Base-by-base conservation (phyloP, 1,140 invertebrate species). In the Dendroctonus ponderosae region DNA sequence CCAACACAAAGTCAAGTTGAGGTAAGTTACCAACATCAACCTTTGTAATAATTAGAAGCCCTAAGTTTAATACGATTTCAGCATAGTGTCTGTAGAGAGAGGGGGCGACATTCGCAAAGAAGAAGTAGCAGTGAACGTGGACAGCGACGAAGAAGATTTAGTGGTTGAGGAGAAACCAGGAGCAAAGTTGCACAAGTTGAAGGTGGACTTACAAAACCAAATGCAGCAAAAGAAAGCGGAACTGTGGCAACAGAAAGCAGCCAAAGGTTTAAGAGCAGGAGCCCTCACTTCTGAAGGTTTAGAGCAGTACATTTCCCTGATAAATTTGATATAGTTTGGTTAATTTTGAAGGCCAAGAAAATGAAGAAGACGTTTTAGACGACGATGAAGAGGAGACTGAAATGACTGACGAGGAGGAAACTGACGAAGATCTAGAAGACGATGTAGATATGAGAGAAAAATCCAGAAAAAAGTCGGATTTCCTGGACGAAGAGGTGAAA, bases 241-340 rank as follows among this genome's bases (percentile, higher is more conserved):
- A 61, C 82, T 88, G 74, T 88, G 87, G 85, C 82, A 84, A 68
- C 83, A 86, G 70, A 84, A 84, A 68, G 62, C 81, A 39, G 76
- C 79, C 62, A 77, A 80, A 53, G 80, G 58, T 8, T 11, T 67
- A 8, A 39, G 48, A 51, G 57, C 37, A 3, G 37, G 39, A 7
- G 14, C 8, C 44, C 7, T 37, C 8, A 46, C 7, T 12, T 37
- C 7, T 49, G 41, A 59, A 59, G 57, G 37, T 50, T 12, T 9
- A 37, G 53, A 38, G 8, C 15, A 11, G 15, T 51, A 12, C n/a
- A 52, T 14, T 14, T 26, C 26, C 26, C 26, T 46, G 50, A 26
- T 46, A 46, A 46, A 46, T 46, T 46, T 46, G 12, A 46, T 9
- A 57, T 26, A 26, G 1, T 26, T 26, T 26, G 26, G 60, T 56